These are phyloP conservation scores for Nomada ruficornis DNA, from an alignment of 2,888 invertebrate genomes.

Conservation along the genomic window DNA sequence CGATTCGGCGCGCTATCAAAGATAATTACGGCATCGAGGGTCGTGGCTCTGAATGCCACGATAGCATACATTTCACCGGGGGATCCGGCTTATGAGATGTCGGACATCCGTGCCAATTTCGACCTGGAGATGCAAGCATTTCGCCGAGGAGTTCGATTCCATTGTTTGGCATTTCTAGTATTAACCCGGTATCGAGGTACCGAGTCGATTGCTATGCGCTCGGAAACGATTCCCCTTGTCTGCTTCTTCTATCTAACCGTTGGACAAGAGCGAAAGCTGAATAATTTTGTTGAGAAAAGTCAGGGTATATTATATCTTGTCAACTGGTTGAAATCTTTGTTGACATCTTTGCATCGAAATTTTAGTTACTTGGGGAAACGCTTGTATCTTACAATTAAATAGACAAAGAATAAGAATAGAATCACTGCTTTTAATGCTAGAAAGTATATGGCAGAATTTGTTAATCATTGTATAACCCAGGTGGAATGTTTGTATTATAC, in stretches of 20 bases:
- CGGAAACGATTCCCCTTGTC: constrained; percentile 5
- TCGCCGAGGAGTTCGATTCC: constrained; percentile 40
- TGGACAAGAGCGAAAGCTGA: not conserved
- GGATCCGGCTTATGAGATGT: constrained; percentile 58
- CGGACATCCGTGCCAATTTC: constrained; percentile 61
- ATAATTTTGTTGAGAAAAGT: constrained; percentile 19
- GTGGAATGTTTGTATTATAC: too few species aligned
- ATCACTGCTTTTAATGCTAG: too few species aligned
- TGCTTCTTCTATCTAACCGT: too few species aligned
- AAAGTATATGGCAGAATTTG: too few species aligned
- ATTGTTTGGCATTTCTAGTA: constrained; percentile 54
- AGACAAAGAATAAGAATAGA: too few species aligned
- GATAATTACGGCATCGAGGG: constrained; percentile 63
- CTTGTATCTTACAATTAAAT: too few species aligned
- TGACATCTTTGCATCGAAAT: not conserved
- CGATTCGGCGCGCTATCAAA: constrained; percentile 58
- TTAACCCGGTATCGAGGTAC: constrained; percentile 38
- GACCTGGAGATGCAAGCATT: constrained; percentile 51
- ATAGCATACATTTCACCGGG: constrained; percentile 51
- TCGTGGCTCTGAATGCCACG: constrained; percentile 45
- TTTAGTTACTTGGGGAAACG: too few species aligned
- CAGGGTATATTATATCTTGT: constrained; percentile 9
- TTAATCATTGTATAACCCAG: too few species aligned
- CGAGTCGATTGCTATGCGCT: constrained; percentile 29
- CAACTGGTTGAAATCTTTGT: not conserved